Evolutionary conservation across 2,797 vertebrate genomes (phyloP).

Genomic region (Mallotus villosus): DNA sequence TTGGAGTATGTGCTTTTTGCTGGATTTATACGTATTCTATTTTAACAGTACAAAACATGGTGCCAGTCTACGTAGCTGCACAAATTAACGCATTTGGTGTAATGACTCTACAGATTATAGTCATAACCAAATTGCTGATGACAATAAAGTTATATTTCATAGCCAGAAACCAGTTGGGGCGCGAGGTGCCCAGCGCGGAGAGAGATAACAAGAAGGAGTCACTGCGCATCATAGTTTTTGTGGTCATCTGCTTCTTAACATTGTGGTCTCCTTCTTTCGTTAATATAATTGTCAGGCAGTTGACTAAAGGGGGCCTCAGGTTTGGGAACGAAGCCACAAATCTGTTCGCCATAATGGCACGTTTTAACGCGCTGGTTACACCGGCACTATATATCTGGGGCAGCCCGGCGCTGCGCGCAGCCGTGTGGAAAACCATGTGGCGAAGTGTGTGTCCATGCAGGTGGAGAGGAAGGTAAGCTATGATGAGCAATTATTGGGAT

Average conservation of each 20-base stretch:
- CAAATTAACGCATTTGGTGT: slow-evolving; percentile 76
- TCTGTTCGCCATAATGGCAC: slow-evolving; percentile 74
- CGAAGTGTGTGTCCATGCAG: slow-evolving; percentile 24
- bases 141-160: slow-evolving; percentile 77
- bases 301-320: slow-evolving; percentile 60
- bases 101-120: slow-evolving; percentile 73
- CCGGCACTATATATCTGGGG: slow-evolving; percentile 78
- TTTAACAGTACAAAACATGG: slow-evolving; percentile 71
- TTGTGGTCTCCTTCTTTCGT: slow-evolving; percentile 80
- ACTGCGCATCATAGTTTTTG: slow-evolving; percentile 76
- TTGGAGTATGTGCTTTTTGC: slow-evolving; percentile 69
- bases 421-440: slow-evolving; percentile 61
- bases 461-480: slow-evolving; percentile 7
- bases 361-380: slow-evolving; percentile 76
- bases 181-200: slow-evolving; percentile 68
- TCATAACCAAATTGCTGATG: slow-evolving; percentile 74
- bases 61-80: slow-evolving; percentile 71
- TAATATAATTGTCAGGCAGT: slow-evolving; percentile 71
- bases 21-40: slow-evolving; percentile 77
- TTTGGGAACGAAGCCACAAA: slow-evolving; percentile 79
- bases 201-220: slow-evolving; percentile 76
- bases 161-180: slow-evolving; percentile 70
- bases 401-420: slow-evolving; percentile 70
- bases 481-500: neutral
- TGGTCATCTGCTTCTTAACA: slow-evolving; percentile 75